Conservation (phyloP, 1,140 invertebrate species). For the Papilio dardanus region DNA sequence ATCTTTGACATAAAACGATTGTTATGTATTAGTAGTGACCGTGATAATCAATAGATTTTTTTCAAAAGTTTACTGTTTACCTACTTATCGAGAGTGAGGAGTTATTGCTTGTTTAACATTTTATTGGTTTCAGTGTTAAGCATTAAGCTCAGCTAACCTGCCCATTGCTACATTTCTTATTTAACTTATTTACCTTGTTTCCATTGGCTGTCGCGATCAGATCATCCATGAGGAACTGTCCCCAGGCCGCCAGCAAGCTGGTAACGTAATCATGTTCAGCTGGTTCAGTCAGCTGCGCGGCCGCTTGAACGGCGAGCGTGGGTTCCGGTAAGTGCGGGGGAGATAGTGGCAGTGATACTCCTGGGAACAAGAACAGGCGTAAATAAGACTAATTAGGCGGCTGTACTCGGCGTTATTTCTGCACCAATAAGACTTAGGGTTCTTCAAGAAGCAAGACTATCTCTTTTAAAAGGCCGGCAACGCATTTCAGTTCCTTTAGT, state of each 20-base stretch:
- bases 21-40: not conserved
- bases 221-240: conserved; percentile 90
- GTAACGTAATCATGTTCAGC: conserved; percentile 88
- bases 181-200: conserved; percentile 61
- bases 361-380: conserved; percentile 65
- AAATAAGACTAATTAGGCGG: too few relatives aligned
- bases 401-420: too few relatives aligned
- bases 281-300: conserved; percentile 63
- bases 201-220: conserved; percentile 86
- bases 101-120: not conserved
- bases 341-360: conserved; percentile 83
- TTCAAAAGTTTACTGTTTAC: not conserved
- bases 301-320: conserved; percentile 77
- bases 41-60: not conserved
- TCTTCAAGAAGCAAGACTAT: too few relatives aligned
- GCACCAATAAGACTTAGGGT: too few relatives aligned
- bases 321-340: conserved; percentile 84
- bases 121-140: too few relatives aligned
- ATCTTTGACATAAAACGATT: not conserved
- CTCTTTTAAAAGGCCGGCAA: too few relatives aligned
- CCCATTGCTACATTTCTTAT: too few relatives aligned
- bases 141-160: too few relatives aligned
- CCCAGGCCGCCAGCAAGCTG: conserved; percentile 91
- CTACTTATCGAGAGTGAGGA: not conserved
- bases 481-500: too few relatives aligned